These are phyloP conservation scores for Carduelis carduelis DNA, from an alignment of 2,797 vertebrate genomes.

Conservation along the genomic window DNA sequence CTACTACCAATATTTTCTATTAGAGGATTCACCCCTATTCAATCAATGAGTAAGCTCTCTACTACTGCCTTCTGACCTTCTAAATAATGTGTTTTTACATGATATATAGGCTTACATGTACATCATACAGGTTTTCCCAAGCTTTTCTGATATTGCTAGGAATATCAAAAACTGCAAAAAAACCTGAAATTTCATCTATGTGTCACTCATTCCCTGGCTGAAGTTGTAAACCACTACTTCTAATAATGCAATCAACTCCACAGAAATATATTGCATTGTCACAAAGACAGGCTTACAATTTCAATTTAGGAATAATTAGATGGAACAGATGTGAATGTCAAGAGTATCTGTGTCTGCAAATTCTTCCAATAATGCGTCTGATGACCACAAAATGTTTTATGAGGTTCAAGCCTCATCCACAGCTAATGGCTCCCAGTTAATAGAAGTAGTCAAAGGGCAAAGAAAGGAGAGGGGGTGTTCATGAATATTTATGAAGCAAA, in stretches of 20 bases:
- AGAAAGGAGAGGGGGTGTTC: constrained; percentile 14
- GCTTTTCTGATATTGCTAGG: not conserved
- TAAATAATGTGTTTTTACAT: not conserved
- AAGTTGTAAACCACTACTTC: constrained; percentile 26
- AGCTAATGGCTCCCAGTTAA: constrained; percentile 66
- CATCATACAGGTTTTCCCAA: not conserved
- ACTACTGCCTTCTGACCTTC: not conserved
- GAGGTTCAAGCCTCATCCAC: constrained; percentile 60
- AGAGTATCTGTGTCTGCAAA: constrained; percentile 42
- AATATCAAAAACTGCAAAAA: not conserved
- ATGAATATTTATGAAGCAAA: constrained; percentile 66
- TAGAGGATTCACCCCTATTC: not conserved
- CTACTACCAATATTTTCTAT: not conserved
- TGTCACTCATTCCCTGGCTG: not conserved
- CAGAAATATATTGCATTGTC: constrained; percentile 37
- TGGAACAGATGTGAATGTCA: constrained; percentile 55
- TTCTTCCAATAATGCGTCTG: constrained; percentile 45
- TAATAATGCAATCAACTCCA: constrained; percentile 39
- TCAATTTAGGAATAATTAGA: constrained; percentile 35
- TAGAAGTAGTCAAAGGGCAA: constrained; percentile 64
- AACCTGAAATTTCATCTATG: constrained; percentile 17
- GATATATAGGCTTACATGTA: not conserved
- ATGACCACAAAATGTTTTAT: constrained; percentile 60
- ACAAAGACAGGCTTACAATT: constrained; percentile 57
- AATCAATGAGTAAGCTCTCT: not conserved